Conservation (phyloP, 2,113 vertebrate genomes). For the Cynopterus brachyotis region DNA sequence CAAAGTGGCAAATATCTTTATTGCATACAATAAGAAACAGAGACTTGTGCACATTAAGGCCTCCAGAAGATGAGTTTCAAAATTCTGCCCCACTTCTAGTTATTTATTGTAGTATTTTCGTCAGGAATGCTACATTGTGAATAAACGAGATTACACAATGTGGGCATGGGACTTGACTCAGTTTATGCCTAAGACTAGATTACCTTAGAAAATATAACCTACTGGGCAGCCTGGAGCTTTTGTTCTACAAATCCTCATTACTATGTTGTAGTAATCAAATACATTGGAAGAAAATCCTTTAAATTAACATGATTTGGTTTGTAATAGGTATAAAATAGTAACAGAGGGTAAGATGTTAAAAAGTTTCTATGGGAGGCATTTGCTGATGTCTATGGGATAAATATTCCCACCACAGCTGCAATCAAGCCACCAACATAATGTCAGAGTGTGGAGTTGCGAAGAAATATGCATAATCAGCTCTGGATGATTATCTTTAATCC, state of each 20-base stretch:
- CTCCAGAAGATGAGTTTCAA: background rate
- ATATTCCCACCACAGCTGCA: fast-evolving
- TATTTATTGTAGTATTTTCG: background rate
- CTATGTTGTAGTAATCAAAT: background rate
- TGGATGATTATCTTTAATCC: too few species aligned
- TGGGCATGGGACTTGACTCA: fast-evolving
- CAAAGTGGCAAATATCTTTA: background rate
- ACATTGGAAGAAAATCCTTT: background rate
- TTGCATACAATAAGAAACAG: background rate
- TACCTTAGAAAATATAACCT: background rate
- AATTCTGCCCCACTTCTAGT: background rate
- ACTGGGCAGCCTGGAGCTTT: background rate
- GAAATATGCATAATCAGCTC: background rate
- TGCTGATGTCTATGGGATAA: background rate
- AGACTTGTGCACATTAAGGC: fast-evolving
- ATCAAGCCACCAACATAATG: background rate
- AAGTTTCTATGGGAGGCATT: background rate
- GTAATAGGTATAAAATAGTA: background rate
- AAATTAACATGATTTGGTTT: background rate
- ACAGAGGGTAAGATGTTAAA: background rate
- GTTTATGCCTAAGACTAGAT: background rate
- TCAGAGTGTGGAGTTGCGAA: background rate
- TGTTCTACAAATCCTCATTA: background rate
- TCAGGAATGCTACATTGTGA: fast-evolving
- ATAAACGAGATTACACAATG: background rate